phyloP scores from a whole-genome alignment of 2,113 vertebrate species.

The Mandrillus leucophaeus region DNA sequence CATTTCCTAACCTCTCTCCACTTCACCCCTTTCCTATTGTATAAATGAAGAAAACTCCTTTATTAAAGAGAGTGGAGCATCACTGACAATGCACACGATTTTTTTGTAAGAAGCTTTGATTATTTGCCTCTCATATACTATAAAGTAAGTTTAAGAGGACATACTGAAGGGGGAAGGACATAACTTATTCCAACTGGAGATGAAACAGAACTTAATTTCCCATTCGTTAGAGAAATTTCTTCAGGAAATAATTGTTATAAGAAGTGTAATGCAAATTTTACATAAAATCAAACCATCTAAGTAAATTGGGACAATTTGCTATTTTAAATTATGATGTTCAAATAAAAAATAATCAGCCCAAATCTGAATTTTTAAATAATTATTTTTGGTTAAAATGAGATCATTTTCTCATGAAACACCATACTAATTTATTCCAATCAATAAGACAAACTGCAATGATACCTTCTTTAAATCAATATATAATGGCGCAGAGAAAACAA shows the following conservation, averaged over 20 bases:
- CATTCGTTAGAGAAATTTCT: neutral
- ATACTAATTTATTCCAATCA: neutral
- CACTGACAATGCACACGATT: neutral
- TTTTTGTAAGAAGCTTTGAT: neutral
- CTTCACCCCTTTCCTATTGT: neutral
- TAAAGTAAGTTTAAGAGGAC: neutral
- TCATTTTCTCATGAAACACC: neutral
- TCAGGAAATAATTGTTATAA: neutral
- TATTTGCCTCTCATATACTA: neutral
- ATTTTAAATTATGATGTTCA: constrained; percentile 37
- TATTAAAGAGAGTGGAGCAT: neutral
- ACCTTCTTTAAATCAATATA: neutral
- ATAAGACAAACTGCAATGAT: neutral
- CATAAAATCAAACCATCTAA: neutral
- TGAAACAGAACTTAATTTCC: neutral
- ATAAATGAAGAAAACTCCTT: neutral
- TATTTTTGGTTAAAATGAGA: neutral
- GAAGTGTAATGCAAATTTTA: neutral
- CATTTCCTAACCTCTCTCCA: neutral
- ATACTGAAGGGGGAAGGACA: neutral
- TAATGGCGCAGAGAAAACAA: neutral
- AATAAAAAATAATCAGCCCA: neutral
- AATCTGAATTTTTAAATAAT: neutral
- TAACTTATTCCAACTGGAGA: neutral
- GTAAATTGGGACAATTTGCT: neutral